Base-by-base conservation (phyloP, 2,797 vertebrate genomes). In the Arremon aurantiirostris region DNA sequence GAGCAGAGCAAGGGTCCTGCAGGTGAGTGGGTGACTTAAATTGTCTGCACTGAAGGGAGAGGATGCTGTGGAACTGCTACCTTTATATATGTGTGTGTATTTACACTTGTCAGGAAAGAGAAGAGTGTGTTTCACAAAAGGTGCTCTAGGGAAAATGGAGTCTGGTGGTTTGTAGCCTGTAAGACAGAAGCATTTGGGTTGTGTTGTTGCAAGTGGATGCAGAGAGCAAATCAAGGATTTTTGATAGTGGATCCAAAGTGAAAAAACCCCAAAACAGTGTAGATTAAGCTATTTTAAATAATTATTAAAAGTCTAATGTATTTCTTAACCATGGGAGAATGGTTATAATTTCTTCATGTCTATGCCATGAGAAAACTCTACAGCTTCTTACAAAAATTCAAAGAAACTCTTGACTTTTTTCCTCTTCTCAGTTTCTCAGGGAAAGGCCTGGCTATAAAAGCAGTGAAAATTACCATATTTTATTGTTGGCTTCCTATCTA, bases 251-350 rank as follows among this genome's bases (percentile, higher is more conserved):
- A 47, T 59, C 23, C 60, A 44, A 88, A 73, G 5, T 16, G 17
- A 8, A 56, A 65, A 30, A 24, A 21, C 0, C 1, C 6, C 9
- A 30, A 53, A 42, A 7, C 1, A 34, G 3, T 8, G 6, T 42
- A 5, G 14, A 50, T 59, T 41, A 56, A 75, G 14, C 9, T 11
- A 34, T 39, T 89, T 32, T 5, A 64, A 80, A 59, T 12, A 44
- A 46, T 35, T 6, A 30, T 79, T 52, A 12, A 3, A 82, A 37
- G 2, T 16, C 5, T 44, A 8, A 27, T 5, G 2, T 27, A 10
- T 61, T 65, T 52, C 9, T 35, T 28, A 50, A 42, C 5, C 12
- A 20, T 26, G 22, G 14, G 28, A 55, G 11, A 78, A 52, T 5
- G 6, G 2, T 39, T 83, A 27, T 44, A 8, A 24, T 47, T 75